Evolutionary conservation across 2,888 invertebrate species (phyloP), one percentile per base, ranked within the genome.

Genomic region (Penaeus monodon): DNA sequence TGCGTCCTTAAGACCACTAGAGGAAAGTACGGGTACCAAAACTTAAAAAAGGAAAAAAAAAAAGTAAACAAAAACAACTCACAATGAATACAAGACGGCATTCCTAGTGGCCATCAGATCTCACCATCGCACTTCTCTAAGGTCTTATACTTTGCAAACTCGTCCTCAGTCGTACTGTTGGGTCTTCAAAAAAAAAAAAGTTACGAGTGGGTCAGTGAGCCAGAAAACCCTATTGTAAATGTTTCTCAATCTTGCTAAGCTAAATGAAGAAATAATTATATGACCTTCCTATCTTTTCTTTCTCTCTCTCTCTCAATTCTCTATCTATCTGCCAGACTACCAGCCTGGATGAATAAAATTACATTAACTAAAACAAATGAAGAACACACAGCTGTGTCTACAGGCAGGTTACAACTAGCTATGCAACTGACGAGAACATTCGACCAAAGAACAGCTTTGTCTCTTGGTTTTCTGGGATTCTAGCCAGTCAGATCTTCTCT

Each of bases 121-220:
- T 81, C 77, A 38, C 70, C 65, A 70, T 81, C 57, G 57, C 57
- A 57, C 57, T 57, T 57, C 57, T 57, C 57, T 14, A 57, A 57
- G 57, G 57, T 57, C 57, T 57, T 57, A n/a, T n/a, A 20, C 57
- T 57, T 57, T 3, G 86, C 73, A 74, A 77, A 83, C 82, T 81
- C 65, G 73, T 63, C 79, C 68, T 73, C 64, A 64, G 86, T 87
- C 86, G 78, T 83, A 83, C 86, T 83, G 86, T 87, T 83, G 82
- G 86, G 86, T 87, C 86, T 44, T 57, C 57, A 17, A 27, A 29
- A 27, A 70, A 17, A 27, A 29, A 27, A 70, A 27, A 29, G 24
- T 22, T 20, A 57, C 57, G 63, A 78, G 44, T 33, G 29, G 77
- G 86, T 86, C 86, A 86, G 63, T 27, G 68, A 82, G 81, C 81